Conservation (phyloP, 2,113 vertebrate genomes). For the Trogon surrucura region DNA sequence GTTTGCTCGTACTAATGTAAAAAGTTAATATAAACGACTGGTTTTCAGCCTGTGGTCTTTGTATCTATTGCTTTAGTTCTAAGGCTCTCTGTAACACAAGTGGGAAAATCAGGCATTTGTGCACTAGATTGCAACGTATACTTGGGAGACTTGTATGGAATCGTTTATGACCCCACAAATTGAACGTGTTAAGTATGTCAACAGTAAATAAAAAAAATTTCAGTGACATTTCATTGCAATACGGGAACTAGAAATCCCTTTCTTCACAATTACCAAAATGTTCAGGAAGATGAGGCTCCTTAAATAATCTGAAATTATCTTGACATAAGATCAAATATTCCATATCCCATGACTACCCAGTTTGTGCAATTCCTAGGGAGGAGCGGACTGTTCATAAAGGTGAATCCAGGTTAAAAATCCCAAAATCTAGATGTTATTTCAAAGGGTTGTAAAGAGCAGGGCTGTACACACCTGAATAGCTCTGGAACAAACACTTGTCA, state of each 20-base stretch:
- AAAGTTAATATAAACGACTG: not conserved
- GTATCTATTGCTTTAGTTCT: not conserved
- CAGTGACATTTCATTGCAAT: not conserved
- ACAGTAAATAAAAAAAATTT: not conserved
- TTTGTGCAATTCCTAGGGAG: not conserved
- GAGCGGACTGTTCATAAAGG: not conserved
- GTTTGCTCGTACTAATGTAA: not conserved
- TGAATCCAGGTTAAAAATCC: not conserved
- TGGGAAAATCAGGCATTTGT: not conserved
- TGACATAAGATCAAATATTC: not conserved
- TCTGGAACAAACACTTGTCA: not conserved
- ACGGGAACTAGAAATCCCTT: not conserved
- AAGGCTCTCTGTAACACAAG: not conserved
- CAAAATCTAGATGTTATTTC: not conserved
- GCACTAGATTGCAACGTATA: not conserved
- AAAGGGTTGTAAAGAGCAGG: not conserved
- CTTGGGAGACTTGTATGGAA: not conserved
- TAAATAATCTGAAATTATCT: not conserved
- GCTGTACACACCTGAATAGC: not conserved
- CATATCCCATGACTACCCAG: fast-evolving
- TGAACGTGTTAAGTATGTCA: not conserved
- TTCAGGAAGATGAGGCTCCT: not conserved
- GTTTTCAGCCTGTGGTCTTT: not conserved
- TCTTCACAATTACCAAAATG: not conserved
- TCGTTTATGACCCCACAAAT: not conserved